Conservation (phyloP, 1,140 invertebrate species). For the Drosophila kohkoa region DNA sequence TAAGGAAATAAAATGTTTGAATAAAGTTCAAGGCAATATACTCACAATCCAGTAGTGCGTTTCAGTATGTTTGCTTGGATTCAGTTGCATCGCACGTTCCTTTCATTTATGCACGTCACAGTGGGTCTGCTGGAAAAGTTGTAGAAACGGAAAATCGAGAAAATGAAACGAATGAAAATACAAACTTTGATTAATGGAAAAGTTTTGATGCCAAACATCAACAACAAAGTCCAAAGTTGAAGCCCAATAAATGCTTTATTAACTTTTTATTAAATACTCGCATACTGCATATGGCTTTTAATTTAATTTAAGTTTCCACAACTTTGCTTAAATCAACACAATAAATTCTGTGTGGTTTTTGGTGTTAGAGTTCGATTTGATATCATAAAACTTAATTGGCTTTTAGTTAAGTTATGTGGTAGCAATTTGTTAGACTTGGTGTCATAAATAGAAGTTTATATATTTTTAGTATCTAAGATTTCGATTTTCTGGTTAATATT, state of each 20-base stretch:
- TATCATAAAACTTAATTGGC: neutral
- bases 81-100: constrained; percentile 84
- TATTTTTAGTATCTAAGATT: too few relatives aligned
- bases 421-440: too few relatives aligned
- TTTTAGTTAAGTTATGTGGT: too few relatives aligned
- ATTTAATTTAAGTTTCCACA: constrained; percentile 8
- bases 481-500: too few relatives aligned
- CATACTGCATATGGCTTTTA: neutral
- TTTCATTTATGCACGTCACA: constrained; percentile 80
- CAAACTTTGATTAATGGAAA: constrained; percentile 26
- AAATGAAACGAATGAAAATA: constrained; percentile 16
- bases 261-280: neutral
- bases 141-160: constrained; percentile 1
- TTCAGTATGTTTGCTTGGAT: constrained; percentile 81
- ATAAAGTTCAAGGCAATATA: constrained; percentile 66
- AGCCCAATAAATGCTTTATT: constrained; percentile 22
- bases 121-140: constrained; percentile 51
- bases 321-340: neutral
- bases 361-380: neutral
- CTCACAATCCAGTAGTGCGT: constrained; percentile 85
- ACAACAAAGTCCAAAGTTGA: constrained; percentile 1
- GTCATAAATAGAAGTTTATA: too few relatives aligned
- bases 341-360: neutral
- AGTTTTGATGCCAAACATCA: constrained; percentile 12
- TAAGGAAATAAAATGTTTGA: neutral